These are phyloP conservation scores for Tympanoctomys barrerae DNA, from an alignment of 2,797 vertebrate species.

Conservation along the genomic window DNA sequence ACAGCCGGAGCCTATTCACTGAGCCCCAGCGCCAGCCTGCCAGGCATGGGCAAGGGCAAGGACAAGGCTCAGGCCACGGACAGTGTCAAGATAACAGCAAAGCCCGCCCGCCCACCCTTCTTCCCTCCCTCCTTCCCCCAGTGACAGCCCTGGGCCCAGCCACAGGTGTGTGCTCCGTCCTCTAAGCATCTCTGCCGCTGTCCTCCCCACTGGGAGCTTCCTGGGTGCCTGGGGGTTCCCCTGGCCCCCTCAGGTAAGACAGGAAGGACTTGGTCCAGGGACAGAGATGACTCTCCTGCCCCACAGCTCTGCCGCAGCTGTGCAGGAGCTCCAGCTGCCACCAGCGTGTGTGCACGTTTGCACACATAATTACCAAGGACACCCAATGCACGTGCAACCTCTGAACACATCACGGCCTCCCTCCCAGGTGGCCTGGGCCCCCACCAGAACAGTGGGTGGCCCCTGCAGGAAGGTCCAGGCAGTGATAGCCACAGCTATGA, in stretches of 20 bases:
- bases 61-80: background rate
- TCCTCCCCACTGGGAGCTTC: background rate
- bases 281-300: background rate
- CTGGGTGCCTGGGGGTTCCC: too few relatives aligned
- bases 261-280: background rate
- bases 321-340: background rate
- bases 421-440: background rate
- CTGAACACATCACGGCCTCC: background rate
- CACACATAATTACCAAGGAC: background rate
- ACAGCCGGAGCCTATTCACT: background rate
- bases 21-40: background rate
- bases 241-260: background rate
- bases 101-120: background rate
- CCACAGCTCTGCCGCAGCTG: background rate
- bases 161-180: background rate
- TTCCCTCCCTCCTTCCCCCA: too few relatives aligned
- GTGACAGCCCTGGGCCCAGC: background rate
- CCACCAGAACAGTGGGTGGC: background rate
- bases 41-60: background rate
- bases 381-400: background rate
- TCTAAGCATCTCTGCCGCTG: background rate
- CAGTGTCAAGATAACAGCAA: background rate
- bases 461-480: background rate
- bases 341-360: background rate
- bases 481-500: background rate